These are phyloP conservation scores for Noctua janthe DNA, from an alignment of 2,888 invertebrate species.

Conservation along the genomic window DNA sequence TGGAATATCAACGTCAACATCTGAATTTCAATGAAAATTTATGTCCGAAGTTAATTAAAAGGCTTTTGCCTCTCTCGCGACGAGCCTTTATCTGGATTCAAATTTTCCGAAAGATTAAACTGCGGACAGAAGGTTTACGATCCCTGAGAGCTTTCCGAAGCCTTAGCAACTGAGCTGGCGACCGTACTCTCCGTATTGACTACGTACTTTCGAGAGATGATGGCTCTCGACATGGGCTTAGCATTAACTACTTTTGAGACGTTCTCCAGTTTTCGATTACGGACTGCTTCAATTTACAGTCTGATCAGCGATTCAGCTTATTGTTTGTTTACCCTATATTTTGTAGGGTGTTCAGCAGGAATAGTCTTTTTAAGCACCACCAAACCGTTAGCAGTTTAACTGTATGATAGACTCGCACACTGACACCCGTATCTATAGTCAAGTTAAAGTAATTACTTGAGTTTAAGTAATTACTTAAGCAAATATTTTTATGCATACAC, in stretches of 20 bases:
- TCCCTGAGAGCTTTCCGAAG: slow-evolving; percentile 75
- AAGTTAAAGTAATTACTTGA: too few relatives aligned
- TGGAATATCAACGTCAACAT: slow-evolving; percentile 52
- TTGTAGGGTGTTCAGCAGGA: too few relatives aligned
- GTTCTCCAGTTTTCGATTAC: slow-evolving; percentile 6
- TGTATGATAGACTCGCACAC: neutral
- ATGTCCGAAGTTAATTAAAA: slow-evolving; percentile 75
- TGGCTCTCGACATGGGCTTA: slow-evolving; percentile 20
- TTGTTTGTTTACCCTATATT: neutral
- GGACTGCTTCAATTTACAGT: neutral
- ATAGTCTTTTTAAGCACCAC: neutral
- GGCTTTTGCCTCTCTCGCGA: slow-evolving; percentile 67
- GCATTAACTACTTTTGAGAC: slow-evolving; percentile 14
- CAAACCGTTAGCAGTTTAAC: neutral
- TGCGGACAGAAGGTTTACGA: slow-evolving; percentile 80
- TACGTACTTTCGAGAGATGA: slow-evolving; percentile 57
- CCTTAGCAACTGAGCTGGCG: slow-evolving; percentile 66
- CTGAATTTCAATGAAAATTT: slow-evolving; percentile 66
- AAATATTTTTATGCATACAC: too few relatives aligned
- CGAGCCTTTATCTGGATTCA: slow-evolving; percentile 77
- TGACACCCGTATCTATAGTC: too few relatives aligned
- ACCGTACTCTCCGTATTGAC: slow-evolving; percentile 56
- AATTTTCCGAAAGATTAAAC: slow-evolving; percentile 82
- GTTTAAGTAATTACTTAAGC: too few relatives aligned
- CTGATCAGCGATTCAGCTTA: neutral